Base-by-base conservation (phyloP, 2,888 invertebrate genomes). In the Sphecodes monilicornis region DNA sequence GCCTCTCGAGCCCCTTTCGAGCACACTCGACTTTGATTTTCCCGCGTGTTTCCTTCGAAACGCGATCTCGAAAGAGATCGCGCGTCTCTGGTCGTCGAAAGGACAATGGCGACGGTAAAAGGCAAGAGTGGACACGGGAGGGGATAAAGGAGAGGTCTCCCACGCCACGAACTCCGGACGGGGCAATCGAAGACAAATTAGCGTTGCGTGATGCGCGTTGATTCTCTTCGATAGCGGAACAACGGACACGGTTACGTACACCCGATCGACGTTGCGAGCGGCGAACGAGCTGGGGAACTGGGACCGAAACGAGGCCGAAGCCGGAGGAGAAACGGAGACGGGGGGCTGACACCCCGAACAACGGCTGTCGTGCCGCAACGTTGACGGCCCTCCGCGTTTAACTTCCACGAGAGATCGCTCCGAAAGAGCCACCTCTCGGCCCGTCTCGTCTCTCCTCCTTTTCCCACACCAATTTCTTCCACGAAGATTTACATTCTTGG, bases 201-300 rank as follows among this genome's bases (percentile, higher is more conserved):
- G 93, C 92, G 93, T 94, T 94, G 94, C 94, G 94, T 94, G 94
- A 94, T 94, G 94, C 93, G 94, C 94, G 94, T 93, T 94, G 94
- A 94, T 94, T 93, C 92, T 90, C 81, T 87, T 89, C 92, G 93
- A 94, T 94, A 94, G 94, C 92, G 93, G 92, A 94, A 94, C 92
- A 92, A 92, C 93, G 91, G 93, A 92, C 92, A 93, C 92, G 92
- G 90, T 92, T 86, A 88, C 88, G 79, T 89, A 86, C 78, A 78
- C 77, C 73, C 29, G 64, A 60, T 60, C 74, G 64, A 43, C 43
- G 64, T 43, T 22, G 32, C 57, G 57, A 57, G 57, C 2, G 8
- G 50, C 57, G 57, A 57, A 18, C 57, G 50, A 16, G 50, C 50
- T 18, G 5, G 46, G 4, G 29, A 60, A 6, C 32, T 11, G 57